A percentile compares a stretch with the other conserved stretches of the same genome.
These are phyloP conservation scores for Meiosimyza platycephala DNA, from an alignment of 2,888 invertebrate genomes.

Conservation along the genomic window DNA sequence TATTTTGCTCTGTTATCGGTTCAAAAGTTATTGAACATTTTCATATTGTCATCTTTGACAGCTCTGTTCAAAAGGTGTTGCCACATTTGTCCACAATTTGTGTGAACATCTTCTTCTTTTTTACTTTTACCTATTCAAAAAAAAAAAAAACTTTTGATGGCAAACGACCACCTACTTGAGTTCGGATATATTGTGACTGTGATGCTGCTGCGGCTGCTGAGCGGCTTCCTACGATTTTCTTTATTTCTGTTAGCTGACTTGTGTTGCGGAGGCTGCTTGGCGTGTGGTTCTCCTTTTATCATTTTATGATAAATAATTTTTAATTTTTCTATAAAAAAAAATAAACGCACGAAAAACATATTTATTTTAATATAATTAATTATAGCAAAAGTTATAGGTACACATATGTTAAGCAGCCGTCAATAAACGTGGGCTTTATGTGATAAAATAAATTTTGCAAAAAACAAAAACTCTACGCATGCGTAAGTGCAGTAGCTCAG, in stretches of 20 bases:
- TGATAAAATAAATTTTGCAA: too few relatives aligned
- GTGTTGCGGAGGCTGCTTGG: not conserved
- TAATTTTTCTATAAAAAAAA: slow-evolving; percentile 7
- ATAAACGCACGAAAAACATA: slow-evolving; percentile 9
- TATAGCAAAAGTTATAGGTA: slow-evolving; percentile 26
- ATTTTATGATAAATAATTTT: slow-evolving; percentile 29
- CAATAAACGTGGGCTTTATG: not conserved
- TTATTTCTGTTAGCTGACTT: not conserved
- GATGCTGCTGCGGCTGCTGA: not conserved
- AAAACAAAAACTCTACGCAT: too few relatives aligned
- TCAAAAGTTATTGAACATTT: too few relatives aligned
- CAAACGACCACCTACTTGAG: slow-evolving; percentile 10
- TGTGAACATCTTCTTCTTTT: too few relatives aligned
- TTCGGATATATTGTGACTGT: not conserved
- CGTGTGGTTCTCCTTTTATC: not conserved
- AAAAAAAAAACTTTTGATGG: slow-evolving; percentile 3
- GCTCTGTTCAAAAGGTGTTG: too few relatives aligned
- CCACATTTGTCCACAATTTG: too few relatives aligned
- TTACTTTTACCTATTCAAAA: too few relatives aligned
- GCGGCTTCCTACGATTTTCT: not conserved
- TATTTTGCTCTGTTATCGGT: too few relatives aligned
- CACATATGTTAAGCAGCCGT: not conserved
- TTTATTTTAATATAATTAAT: slow-evolving; percentile 11
- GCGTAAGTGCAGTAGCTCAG: too few relatives aligned
- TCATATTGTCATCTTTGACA: too few relatives aligned